These are phyloP conservation scores for Aepyceros melampus DNA, from an alignment of 2,113 vertebrate species.

Conservation along the genomic window DNA sequence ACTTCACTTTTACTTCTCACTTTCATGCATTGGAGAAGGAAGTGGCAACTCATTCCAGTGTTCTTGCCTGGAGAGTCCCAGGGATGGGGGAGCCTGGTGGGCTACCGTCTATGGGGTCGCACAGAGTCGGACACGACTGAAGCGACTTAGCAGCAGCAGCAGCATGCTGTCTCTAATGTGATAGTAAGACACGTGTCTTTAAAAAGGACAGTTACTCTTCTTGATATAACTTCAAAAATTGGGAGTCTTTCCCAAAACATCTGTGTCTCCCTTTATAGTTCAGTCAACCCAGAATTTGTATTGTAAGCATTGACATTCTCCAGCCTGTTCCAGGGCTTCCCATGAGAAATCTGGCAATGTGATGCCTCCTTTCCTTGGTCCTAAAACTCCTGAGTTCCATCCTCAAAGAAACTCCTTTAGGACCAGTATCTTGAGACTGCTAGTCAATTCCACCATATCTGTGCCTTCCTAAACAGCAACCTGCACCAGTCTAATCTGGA, in stretches of 20 bases:
- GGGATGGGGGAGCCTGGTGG: too few species aligned
- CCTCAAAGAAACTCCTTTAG: not conserved
- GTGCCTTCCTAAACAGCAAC: not conserved
- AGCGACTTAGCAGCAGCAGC: too few species aligned
- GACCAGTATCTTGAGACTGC: not conserved
- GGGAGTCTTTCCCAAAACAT: not conserved
- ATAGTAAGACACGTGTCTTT: not conserved
- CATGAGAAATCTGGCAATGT: not conserved
- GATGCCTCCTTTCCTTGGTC: not conserved
- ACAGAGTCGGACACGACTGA: too few species aligned
- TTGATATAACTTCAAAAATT: not conserved
- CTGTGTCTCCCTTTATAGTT: not conserved
- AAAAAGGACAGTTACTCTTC: not conserved
- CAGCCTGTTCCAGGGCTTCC: not conserved
- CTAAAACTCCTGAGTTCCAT: not conserved
- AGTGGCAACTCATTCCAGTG: too few species aligned
- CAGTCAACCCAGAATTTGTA: not conserved
- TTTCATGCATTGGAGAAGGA: too few species aligned
- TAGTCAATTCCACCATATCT: not conserved
- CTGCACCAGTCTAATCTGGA: not conserved
- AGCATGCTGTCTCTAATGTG: not conserved
- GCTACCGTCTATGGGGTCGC: too few species aligned
- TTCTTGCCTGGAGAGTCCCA: too few species aligned
- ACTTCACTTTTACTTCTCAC: too few species aligned
- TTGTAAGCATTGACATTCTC: not conserved